phyloP scores from a whole-genome alignment of 2,113 vertebrate genomes.

The Seriola dumerili region DNA sequence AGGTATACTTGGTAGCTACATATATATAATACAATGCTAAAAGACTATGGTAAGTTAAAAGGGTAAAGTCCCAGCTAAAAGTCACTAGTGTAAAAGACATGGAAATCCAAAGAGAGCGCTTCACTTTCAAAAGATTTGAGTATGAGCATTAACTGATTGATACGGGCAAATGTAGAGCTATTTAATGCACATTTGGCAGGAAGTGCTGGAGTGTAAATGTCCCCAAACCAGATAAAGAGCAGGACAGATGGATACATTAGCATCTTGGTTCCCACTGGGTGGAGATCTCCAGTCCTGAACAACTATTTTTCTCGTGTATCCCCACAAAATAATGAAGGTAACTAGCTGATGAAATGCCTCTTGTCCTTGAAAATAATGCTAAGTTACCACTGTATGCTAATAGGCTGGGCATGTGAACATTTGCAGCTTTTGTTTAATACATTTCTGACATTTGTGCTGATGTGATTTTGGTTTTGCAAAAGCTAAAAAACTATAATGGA shows the following conservation, averaged over 20 bases:
- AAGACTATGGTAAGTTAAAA: too few species aligned
- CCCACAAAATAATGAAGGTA: background rate
- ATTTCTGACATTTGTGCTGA: background rate
- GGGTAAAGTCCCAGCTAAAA: too few species aligned
- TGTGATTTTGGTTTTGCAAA: background rate
- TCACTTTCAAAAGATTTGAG: background rate
- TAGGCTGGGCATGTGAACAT: background rate
- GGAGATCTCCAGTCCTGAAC: background rate
- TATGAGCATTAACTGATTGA: background rate
- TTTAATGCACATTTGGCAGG: background rate
- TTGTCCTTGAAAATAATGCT: background rate
- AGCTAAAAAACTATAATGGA: background rate
- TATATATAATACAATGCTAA: too few species aligned
- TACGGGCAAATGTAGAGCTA: background rate
- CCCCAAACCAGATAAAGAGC: background rate
- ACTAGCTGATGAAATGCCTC: background rate
- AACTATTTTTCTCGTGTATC: background rate
- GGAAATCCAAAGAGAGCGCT: background rate
- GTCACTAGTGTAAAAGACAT: background rate
- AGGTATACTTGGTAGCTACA: too few species aligned
- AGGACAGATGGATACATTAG: too few species aligned
- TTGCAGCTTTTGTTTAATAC: background rate
- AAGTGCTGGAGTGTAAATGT: background rate
- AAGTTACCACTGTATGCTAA: too few species aligned
- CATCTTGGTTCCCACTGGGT: background rate